Base-by-base conservation (phyloP, 2,888 invertebrate species). In the Phyllotreta striolata region DNA sequence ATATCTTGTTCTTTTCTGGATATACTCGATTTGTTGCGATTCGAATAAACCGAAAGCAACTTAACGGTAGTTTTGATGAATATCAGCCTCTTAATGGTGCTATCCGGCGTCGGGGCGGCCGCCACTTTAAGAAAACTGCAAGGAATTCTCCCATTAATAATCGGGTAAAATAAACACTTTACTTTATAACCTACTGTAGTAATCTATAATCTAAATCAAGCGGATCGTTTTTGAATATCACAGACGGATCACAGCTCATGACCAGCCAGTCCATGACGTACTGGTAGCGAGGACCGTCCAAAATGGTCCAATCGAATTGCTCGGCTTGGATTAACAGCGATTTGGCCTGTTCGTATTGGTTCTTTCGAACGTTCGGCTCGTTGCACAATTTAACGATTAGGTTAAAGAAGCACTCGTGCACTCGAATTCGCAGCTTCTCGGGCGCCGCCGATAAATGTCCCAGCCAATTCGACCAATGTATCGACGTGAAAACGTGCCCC, bases 251-350 rank as follows among this genome's bases (percentile, higher is more conserved):
- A 73, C 88, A 88, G 66, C 88, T 88, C 84, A 88, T 87, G 6
- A 91, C 85, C 71, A 90, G 89, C 91, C 91, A 91, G 77, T 89
- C 89, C 70, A 90, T 84, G 39, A 90, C 84, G 61, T 87, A 85
- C 74, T 90, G 88, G 72, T 88, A 87, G 38, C 85, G 83, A 14
- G 79, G 76, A 9, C 87, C 84, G 64, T 89, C 89, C 2, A 91
- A 81, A 41, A 86, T 77, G 66, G 86, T 82, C 91, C 91, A 91
- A 1, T 88, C 84, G 78, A 88, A 89, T 62, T 82, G 82, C 63
- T 87, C 85, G 1, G 88, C 85, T 67, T 89, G 87, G 41, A 84
- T 82, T 24, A 90, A 79, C 47, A 89, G 66, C 3, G 66, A 57
- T 57, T 78, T 77, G 0, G 75, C 74, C 66, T 79, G 79, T 35